Conservation (phyloP, 2,113 vertebrate species). For the Otis tarda region DNA sequence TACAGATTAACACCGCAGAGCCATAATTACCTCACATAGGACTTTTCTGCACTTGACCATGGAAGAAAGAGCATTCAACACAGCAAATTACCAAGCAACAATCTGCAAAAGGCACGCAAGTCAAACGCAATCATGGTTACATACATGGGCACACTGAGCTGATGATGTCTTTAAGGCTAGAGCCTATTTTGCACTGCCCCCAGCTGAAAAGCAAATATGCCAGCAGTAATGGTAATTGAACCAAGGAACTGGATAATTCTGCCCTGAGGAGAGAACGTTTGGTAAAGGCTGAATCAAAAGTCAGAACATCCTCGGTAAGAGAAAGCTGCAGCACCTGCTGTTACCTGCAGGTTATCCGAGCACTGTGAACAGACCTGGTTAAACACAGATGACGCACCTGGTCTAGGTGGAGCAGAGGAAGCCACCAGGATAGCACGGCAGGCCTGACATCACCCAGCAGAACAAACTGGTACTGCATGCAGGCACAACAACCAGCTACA, state of each 20-base stretch:
- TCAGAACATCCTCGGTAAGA: not conserved
- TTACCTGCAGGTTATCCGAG: not conserved
- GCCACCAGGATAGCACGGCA: rapidly evolving
- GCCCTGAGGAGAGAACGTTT: not conserved
- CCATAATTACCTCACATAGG: not conserved
- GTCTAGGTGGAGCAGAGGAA: not conserved
- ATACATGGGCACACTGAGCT: not conserved
- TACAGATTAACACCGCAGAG: not conserved
- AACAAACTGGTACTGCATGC: not conserved
- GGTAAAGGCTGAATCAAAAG: not conserved
- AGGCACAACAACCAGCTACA: not conserved
- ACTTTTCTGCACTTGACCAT: not conserved
- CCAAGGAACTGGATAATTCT: not conserved
- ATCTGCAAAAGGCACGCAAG: not conserved
- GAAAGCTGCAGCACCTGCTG: not conserved
- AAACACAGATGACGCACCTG: not conserved
- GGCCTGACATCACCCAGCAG: not conserved
- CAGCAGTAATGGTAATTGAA: not conserved
- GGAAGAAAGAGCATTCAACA: not conserved
- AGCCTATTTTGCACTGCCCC: not conserved
- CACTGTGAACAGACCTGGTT: not conserved
- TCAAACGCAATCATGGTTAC: not conserved
- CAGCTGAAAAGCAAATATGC: not conserved
- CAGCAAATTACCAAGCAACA: not conserved
- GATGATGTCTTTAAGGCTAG: not conserved